Evolutionary conservation across 2,797 vertebrate genomes (phyloP), one percentile per base, ranked within the genome.

Genomic region (Iguana delicatissima): DNA sequence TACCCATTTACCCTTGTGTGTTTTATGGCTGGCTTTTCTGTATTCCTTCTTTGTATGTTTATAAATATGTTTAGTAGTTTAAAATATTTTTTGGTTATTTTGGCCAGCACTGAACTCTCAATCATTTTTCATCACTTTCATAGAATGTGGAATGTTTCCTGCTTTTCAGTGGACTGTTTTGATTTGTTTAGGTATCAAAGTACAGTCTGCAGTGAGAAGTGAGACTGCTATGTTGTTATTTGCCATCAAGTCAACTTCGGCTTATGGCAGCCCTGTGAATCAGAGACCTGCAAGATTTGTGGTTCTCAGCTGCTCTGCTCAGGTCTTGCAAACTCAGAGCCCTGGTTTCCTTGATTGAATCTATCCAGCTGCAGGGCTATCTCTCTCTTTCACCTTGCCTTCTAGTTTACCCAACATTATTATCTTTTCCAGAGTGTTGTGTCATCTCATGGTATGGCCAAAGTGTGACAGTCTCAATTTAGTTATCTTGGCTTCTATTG

Each of bases 21-120:
- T 89, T 96, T 97, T 95, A 93, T 87, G 86, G 91, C 73, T 93
- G 91, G 46, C 89, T 92, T 95, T 86, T 90, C 74, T 91, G 20
- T 77, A 74, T 46, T 93, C 80, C 84, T 87, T 91, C 62, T 92
- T 72, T 91, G 86, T 93, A 0, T 94, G 93, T 94, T 94, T 94
- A 94, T 80, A 93, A 95, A 84, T 93, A 26, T 76, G 83, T 87
- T 93, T 95, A 94, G n/a, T 77, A 77, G 67, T 92, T 85, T 91
- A 73, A 91, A 79, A 6, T 6, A 42, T 46, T 84, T 84, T 84
- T 79, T 18, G 67, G 52, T 74, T 86, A 32, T 67, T 86, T 89
- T 77, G 85, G 59, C 73, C 32, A 91, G 10, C 7, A 32, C n/a
- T 87, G 80, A 90, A 81, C 0, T 3, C 81, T 80, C 50, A n/a